Percentiles rank a stretch among this genome's conserved stretches.
Conservation (phyloP, 2,113 vertebrate genomes). For the Gobio gobio region DNA sequence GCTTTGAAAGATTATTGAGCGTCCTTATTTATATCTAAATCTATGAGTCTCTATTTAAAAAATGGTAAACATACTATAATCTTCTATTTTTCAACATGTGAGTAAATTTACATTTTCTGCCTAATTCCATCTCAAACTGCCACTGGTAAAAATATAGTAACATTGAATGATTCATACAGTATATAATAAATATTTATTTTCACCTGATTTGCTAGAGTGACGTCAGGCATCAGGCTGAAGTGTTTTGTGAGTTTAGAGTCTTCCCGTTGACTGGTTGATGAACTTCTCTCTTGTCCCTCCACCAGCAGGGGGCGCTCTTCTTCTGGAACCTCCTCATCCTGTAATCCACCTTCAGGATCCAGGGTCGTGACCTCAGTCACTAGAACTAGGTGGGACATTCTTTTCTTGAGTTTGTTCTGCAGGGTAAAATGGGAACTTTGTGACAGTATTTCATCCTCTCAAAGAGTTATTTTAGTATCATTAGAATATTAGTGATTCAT, state of each 20-base stretch:
- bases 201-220: constrained; percentile 69
- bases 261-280: constrained; percentile 50
- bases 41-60: background rate
- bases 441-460: background rate
- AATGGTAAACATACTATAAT: background rate
- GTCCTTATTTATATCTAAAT: background rate
- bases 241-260: constrained; percentile 64
- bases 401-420: constrained; percentile 73
- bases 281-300: constrained; percentile 24
- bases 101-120: background rate
- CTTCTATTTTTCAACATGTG: background rate
- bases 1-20: background rate
- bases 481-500: background rate
- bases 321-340: constrained; percentile 50
- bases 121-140: background rate
- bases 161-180: background rate
- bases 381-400: constrained; percentile 73
- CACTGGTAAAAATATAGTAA: background rate
- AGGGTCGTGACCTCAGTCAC: constrained; percentile 59
- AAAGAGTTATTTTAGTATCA: background rate
- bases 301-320: constrained; percentile 74
- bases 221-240: constrained; percentile 73
- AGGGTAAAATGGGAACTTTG: background rate
- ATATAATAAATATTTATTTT: background rate
- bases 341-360: constrained; percentile 44